Evolutionary conservation across 1,140 invertebrate species (phyloP).

Genomic region (Pseudomyrmex flavicornis): DNA sequence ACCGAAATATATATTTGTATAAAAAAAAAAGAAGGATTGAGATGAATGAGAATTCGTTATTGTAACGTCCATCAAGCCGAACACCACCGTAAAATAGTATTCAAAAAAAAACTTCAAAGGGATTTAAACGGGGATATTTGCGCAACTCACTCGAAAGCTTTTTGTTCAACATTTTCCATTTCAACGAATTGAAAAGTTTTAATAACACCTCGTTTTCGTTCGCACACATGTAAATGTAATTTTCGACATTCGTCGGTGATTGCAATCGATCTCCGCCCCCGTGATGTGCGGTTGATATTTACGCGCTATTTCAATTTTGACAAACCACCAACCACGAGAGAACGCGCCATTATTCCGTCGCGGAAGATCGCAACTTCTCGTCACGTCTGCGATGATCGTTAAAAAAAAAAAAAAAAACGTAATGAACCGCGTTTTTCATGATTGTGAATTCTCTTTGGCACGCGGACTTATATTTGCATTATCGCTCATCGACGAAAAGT

Average conservation of each 20-base stretch:
- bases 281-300: constrained; percentile 31
- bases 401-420: constrained; percentile 40
- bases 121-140: background rate
- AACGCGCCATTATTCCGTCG: constrained; percentile 59
- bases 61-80: background rate
- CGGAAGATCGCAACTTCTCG: constrained; percentile 44
- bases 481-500: background rate
- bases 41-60: background rate
- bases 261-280: background rate
- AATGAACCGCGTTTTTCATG: constrained; percentile 54
- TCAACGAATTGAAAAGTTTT: background rate
- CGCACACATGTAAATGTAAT: background rate
- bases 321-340: constrained; percentile 1
- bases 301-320: constrained; percentile 53
- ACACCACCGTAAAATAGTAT: background rate
- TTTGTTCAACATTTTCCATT: constrained; percentile 8
- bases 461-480: background rate
- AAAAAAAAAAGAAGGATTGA: background rate
- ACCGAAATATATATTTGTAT: background rate
- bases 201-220: background rate
- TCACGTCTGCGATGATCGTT: constrained; percentile 57
- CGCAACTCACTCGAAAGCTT: background rate
- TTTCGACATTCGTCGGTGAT: constrained; percentile 10
- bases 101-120: background rate
- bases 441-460: constrained; percentile 61